phyloP scores from a whole-genome alignment of 2,113 vertebrate genomes.

The Scomber scombrus region DNA sequence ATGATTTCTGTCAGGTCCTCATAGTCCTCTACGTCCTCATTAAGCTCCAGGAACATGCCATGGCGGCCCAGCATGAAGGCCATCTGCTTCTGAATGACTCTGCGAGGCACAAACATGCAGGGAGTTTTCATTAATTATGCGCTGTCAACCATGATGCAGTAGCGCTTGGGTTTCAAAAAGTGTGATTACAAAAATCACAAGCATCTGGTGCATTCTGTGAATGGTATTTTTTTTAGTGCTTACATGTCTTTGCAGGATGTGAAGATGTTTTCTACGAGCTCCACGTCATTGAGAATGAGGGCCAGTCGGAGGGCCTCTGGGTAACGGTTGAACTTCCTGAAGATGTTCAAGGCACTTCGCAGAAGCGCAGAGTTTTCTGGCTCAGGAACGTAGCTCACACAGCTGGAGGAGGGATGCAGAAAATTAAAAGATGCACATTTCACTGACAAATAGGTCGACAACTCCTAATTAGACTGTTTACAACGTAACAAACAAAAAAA shows the following conservation, averaged over 20 bases:
- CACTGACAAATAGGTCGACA: neutral
- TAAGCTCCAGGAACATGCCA: constrained; percentile 96
- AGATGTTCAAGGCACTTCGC: constrained; percentile 95
- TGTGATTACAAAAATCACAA: no score
- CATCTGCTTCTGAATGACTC: constrained; percentile 98
- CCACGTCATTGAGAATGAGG: constrained; percentile 97
- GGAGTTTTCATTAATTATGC: neutral
- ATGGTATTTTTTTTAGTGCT: constrained; percentile 41
- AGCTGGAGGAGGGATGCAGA: constrained; percentile 80
- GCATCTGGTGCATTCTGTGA: neutral
- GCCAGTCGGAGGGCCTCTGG: constrained; percentile 96
- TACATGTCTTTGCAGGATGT: constrained; percentile 99
- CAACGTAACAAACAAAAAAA: neutral
- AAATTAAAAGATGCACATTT: neutral
- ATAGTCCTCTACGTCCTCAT: constrained; percentile 96
- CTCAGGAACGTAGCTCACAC: constrained; percentile 97
- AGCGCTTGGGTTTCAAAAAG: neutral
- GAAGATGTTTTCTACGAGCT: constrained; percentile 98
- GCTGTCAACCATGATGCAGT: neutral
- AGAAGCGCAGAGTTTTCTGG: constrained; percentile 96
- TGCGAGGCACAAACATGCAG: constrained; percentile 58
- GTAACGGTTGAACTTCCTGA: constrained; percentile 96
- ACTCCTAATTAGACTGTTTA: neutral
- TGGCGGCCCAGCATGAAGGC: constrained; percentile 98
- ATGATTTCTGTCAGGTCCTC: constrained; percentile 99